Evolutionary conservation across 2,888 invertebrate species (phyloP), one percentile per base, ranked within the genome.

Genomic region (Herminia tarsipennalis): DNA sequence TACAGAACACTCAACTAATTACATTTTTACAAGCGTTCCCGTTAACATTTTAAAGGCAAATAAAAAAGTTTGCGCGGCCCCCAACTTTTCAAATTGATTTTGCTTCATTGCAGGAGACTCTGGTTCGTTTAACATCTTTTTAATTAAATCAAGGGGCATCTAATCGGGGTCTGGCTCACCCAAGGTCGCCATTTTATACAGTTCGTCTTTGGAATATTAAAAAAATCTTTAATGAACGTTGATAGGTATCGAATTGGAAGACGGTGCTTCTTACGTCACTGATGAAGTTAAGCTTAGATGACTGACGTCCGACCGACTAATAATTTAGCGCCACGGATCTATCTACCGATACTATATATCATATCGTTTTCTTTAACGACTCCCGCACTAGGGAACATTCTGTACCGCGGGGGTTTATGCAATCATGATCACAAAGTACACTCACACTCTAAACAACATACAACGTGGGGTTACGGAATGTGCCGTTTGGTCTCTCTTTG

Each of bases 51-150:
- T 63, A 68, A 70, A 66, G 58, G 64, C 56, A 66, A 76, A 81
- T 76, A 79, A 76, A 77, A 75, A 74, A 66, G 29, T 62, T 68
- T 64, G 52, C 54, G 48, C 62, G 61, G 46, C 56, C 63, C 61
- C 65, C 69, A 66, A 86, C 78, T 78, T 86, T 81, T 75, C 69
- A 83, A 83, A 84, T 84, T 81, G 83, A 83, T 83, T 84, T 76
- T 69, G 72, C 70, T 67, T 68, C 76, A 73, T 73, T 70, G 68
- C 73, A 70, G 61, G 56, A 57, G 71, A 62, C 75, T 64, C 64
- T 72, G 80, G 78, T 76, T 83, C 84, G 80, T 79, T 83, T 79
- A 83, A 85, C 84, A 82, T 86, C 76, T 83, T 86, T 86, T 84
- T 83, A 87, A 88, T 87, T 87, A 83, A 87, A 86, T 80, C 73